Evolutionary conservation across 1,140 invertebrate species (phyloP), one percentile per base, ranked within the genome.

Genomic region (Parasteatoda tepidariorum): DNA sequence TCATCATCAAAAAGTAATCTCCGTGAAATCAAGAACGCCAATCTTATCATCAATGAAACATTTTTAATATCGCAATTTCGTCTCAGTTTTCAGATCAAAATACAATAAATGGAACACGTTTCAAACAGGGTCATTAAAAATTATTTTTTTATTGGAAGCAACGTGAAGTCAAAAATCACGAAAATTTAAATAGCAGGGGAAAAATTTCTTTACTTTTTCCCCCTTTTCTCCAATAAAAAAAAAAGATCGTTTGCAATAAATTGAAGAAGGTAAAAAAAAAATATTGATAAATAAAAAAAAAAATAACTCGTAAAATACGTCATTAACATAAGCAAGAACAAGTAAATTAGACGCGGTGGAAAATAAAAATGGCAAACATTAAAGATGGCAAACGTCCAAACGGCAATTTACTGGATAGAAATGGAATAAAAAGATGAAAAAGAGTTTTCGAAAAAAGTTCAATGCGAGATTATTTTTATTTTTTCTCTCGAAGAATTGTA

Each of bases 381-480:
- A 38, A 75, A 75, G 57, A 75, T 75, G 57, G 73, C 73, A 57
- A 30, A 75, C 34, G 55, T 75, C 71, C 73, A 75, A 75, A 75
- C 73, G 57, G 31, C 57, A 75, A 75, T 75, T 75, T 75, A 75
- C 57, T 62, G 55, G 73, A 75, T 75, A 18, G 31, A 34, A 57
- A 62, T 75, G 41, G 61, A 75, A 38, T 54, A 28, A 62, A 59
- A 11, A 75, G 28, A 75, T 2, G 33, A 34, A 62, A 34, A 48
- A 48, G 18, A 18, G 18, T 13, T 13, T 48, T n/a, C n/a, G 18
- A 48, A 48, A 41, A 48, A 48, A 48, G 38, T 48, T 48, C 38
- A 48, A 48, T 48, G 38, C 38, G 9, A 48, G 38, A 9, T 48
- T 48, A 13, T 13, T 48, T 48, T 48, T 48, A 13, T 13, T 48